Conservation (phyloP, 2,888 invertebrate genomes). For the Melipona beecheii region DNA sequence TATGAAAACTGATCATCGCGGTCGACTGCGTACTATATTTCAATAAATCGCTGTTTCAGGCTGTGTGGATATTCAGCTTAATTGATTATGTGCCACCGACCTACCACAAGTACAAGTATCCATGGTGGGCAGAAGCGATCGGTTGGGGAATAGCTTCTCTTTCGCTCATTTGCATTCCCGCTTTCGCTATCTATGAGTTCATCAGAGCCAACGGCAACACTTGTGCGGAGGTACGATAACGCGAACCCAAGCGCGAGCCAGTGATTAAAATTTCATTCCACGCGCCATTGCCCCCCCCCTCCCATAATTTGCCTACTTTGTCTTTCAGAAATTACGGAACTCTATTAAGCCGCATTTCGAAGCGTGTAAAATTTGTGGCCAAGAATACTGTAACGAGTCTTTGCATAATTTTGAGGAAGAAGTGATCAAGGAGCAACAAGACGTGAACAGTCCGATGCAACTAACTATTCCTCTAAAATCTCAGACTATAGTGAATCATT, state of each 20-base stretch:
- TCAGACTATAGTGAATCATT: constrained; percentile 28
- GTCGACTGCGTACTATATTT: neutral
- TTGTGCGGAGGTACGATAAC: constrained; percentile 88
- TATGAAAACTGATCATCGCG: neutral
- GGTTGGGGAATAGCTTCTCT: constrained; percentile 95
- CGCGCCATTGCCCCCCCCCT: neutral
- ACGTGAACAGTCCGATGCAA: constrained; percentile 80
- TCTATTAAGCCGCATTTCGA: constrained; percentile 91
- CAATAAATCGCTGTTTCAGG: constrained; percentile 84
- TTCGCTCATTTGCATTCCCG: constrained; percentile 94
- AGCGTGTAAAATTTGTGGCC: constrained; percentile 90
- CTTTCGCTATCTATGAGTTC: constrained; percentile 90
- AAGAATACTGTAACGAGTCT: constrained; percentile 88
- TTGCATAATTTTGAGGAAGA: constrained; percentile 86
- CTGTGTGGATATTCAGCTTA: constrained; percentile 94
- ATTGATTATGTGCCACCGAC: constrained; percentile 94
- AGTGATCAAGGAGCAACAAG: constrained; percentile 85
- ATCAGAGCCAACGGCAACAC: constrained; percentile 89
- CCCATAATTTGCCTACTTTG: neutral
- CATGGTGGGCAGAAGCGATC: constrained; percentile 92
- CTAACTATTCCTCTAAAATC: constrained; percentile 62
- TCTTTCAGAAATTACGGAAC: constrained; percentile 89
- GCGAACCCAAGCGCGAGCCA: neutral
- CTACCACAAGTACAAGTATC: constrained; percentile 93
- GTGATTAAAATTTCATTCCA: constrained; percentile 8